Evolutionary conservation across 2,888 invertebrate genomes (phyloP).

Genomic region (Melipona bicolor): DNA sequence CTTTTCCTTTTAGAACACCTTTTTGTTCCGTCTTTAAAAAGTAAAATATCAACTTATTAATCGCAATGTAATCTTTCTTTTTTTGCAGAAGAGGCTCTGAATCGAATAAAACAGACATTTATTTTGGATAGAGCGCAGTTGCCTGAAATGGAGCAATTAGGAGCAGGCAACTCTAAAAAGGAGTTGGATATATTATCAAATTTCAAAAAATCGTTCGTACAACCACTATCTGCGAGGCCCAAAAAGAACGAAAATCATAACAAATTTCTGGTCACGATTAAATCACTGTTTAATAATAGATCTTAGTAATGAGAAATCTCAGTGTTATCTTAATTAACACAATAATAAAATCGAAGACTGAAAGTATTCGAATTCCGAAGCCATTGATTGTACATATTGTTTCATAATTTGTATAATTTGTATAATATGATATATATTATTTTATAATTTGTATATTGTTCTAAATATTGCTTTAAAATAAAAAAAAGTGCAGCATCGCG

Average conservation of each 20-base stretch:
- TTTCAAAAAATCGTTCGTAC: constrained; percentile 40
- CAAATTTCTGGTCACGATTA: constrained; percentile 41
- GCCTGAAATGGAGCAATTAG: constrained; percentile 43
- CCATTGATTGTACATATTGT: background rate
- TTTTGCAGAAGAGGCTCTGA: constrained; percentile 75
- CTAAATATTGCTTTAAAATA: constrained; percentile 8
- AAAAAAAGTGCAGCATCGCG: background rate
- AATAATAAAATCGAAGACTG: background rate
- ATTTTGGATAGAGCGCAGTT: constrained; percentile 70
- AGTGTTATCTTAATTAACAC: background rate
- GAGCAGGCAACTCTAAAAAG: background rate
- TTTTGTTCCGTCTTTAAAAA: background rate
- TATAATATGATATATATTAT: constrained; percentile 15
- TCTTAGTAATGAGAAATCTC: background rate
- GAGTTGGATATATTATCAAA: constrained; percentile 44
- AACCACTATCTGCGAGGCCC: background rate
- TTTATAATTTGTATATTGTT: constrained; percentile 5
- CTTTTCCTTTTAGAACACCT: background rate
- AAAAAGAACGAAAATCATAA: constrained; percentile 28
- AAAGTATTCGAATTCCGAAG: background rate
- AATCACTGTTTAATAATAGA: constrained; percentile 39
- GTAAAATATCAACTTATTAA: background rate
- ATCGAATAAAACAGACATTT: constrained; percentile 75
- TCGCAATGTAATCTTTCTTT: constrained; percentile 6
- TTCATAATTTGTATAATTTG: constrained; percentile 1